Evolutionary conservation across 1,140 invertebrate genomes (phyloP), one percentile per base, ranked within the genome.

Genomic region (Drosophila persimilis): DNA sequence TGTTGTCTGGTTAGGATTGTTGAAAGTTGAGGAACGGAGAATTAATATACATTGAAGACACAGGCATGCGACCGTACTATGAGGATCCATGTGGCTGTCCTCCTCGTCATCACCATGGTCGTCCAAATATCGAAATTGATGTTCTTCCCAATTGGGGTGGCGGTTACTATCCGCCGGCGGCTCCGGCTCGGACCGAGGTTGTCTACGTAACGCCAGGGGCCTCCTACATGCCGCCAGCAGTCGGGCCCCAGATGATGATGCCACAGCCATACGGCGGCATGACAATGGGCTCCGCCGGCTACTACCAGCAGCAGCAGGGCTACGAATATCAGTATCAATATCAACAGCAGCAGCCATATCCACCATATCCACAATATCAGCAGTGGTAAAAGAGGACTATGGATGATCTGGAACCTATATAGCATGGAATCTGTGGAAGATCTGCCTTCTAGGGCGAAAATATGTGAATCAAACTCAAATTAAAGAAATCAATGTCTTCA

Each of bases 111-210:
- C 65, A 77, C 80, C 65, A 79, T 90, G 64, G 64, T 89, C 86
- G 86, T 73, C 86, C 86, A 89, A 85, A 85, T 90, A 70, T 89
- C 80, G 86, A 89, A 22, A 79, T 89, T 89, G 86, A 89, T 90
- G 73, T 89, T 75, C 65, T 89, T 77, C 47, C 86, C 80, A 72
- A 69, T 65, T 86, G 81, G 62, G 65, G 86, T 89, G 86, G 70
- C 60, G 43, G 61, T 52, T 88, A 83, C 54, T 88, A 88, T 88
- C 61, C 59, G 67, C 52, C 83, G 75, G 53, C 83, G 72, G 24
- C 67, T 88, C 54, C 66, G 66, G 8, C 71, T 83, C 29, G 84
- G 84, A 60, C 83, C 58, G 83, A 88, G 47, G 53, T 88, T 41
- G 79, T 88, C 52, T 77, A 83, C 61, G 62, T 88, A 45, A 88